Evolutionary conservation across 92 coral and sea anemone genomes (phyloP), one percentile per base, ranked within the genome.

Genomic region (Palythoa heliodiscus): DNA sequence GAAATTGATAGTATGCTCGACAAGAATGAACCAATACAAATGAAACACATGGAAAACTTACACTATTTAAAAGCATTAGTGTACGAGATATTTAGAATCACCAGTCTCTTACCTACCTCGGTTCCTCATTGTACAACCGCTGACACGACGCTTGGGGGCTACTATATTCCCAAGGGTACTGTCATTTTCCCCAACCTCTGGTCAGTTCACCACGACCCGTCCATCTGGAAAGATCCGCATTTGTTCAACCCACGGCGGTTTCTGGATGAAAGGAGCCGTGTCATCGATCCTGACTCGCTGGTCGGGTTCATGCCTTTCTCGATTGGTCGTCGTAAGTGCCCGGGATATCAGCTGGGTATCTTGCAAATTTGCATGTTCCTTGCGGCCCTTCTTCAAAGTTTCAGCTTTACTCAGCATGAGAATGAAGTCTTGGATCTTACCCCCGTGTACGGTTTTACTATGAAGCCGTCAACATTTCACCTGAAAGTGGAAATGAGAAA

Each of bases 211-310:
- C 93, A 87, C 12, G 76, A 90, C 52, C 88, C 92, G 22, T 47
- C 66, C 16, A 17, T 69, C 70, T 93, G 93, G 92, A 85, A 89
- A 82, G 88, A 93, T 69, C 97, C 97, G 11, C 92, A 89, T 15
- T 85, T 87, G 15, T 93, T 93, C 78, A 55, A 89, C 19, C 97
- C 97, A 12, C 67, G 73, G 24, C 97, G 97, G 40, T 93, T 93
- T 77, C 90, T 93, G 78, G 93, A 93, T 78, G 91, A 86, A 66
- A 29, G 39, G 1, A 75, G 50, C 22, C 84, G 22, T 11, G 84
- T 67, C 25, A 64, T 80, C 66, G 64, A 80, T 29, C 23, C 75
- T 10, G 15, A 43, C 48, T 43, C 73, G 1, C 24, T 80, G 60
- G 73, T 38, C 7, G 73, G 61, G 24, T 80, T 80, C 74, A 64